Evolutionary conservation across 2,888 invertebrate species (phyloP).

Genomic region (Oxytorus armatus): DNA sequence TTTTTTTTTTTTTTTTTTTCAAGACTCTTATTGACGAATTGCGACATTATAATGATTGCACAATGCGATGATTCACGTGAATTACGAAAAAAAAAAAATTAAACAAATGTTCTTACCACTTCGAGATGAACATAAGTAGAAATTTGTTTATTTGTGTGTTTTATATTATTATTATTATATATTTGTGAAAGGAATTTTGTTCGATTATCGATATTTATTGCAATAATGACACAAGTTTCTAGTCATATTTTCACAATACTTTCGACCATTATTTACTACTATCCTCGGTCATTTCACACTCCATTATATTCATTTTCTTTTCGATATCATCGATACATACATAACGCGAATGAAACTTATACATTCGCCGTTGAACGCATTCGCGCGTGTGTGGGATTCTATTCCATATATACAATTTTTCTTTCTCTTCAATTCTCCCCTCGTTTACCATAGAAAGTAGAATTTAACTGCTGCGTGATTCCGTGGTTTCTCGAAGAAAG

Average conservation of each 20-base stretch:
- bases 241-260: conserved; percentile 2
- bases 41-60: conserved; percentile 5
- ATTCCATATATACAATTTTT: too few relatives aligned
- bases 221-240: background rate
- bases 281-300: conserved; percentile 9
- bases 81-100: conserved; percentile 4
- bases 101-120: background rate
- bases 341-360: conserved; percentile 15
- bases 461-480: conserved; percentile 42
- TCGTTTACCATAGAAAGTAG: conserved; percentile 39
- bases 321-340: too few relatives aligned
- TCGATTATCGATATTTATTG: conserved; percentile 1
- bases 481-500: conserved; percentile 47
- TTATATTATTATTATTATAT: conserved; percentile 26
- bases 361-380: too few relatives aligned
- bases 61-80: conserved; percentile 12
- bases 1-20: background rate
- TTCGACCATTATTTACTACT: conserved; percentile 16
- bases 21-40: conserved; percentile 33
- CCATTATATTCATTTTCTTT: background rate
- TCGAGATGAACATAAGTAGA: background rate
- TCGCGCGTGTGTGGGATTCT: too few relatives aligned
- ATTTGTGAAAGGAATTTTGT: too few relatives aligned
- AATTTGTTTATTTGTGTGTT: background rate
- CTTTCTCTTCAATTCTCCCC: conserved; percentile 14